Evolutionary conservation across 1,140 invertebrate species (phyloP), one percentile per base, ranked within the genome.

Genomic region (Zaprionus davidi): DNA sequence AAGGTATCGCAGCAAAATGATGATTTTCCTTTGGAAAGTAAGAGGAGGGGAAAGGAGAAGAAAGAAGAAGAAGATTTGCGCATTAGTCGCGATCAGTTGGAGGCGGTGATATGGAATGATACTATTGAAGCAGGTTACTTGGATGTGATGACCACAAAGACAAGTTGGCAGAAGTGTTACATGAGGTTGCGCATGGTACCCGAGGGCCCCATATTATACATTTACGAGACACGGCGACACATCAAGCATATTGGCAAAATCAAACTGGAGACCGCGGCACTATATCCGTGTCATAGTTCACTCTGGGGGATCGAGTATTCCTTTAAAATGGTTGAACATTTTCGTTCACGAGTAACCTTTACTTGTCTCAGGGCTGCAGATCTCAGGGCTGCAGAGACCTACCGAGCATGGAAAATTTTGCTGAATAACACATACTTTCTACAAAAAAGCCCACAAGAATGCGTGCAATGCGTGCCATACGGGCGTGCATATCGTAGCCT

Each of bases 241-340:
- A 17, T 46, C 15, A 46, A 46, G 17, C 44, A 17, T 46, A 20
- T 13, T 17, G 1, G 17, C 12, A 0, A 7, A 2, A 20, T 46
- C 5, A 0, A 9, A 46, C 5, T 46, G n/a, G 1, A 0, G 5
- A 0, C 0, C 0, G n/a, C 44, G 5, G 17, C 2, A 7, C 44
- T 46, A 7, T 46, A 46, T n/a, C 4, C 20, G 17, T 46, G 44
- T 5, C 15, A 46, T 20, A n/a, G 9, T 13, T 20, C 44, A 5
- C 44, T 46, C n/a, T 46, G 24, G 24, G 44, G 44, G 5, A 20
- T 46, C 6, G 17, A 17, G 2, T 20, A 17, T 46, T 46, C 1
- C n/a, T 46, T 46, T 20, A n/a, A 46, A 9, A 46, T 46, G 20
- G 5, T 7, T 20, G 41, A 46, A 6, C 20, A 20, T 20, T 20